Conservation (phyloP, 2,888 invertebrate genomes). For the Drosophila paracracens region DNA sequence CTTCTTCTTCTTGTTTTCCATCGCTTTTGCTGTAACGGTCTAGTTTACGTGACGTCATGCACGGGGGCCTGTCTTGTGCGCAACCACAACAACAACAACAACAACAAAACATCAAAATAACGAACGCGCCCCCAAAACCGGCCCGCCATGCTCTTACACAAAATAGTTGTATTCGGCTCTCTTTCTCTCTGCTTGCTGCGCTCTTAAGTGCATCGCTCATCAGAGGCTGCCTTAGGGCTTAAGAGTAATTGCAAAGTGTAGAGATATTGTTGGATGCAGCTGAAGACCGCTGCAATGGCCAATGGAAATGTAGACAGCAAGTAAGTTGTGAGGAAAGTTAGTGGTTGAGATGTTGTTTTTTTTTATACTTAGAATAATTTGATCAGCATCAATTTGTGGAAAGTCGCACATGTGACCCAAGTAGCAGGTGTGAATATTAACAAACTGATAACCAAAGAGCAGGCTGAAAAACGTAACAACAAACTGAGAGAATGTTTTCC, state of each 20-base stretch:
- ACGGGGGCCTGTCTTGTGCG: slow-evolving; percentile 75
- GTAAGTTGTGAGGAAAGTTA: not conserved
- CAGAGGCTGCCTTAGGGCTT: slow-evolving; percentile 7
- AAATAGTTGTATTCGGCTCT: not conserved
- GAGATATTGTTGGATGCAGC: not conserved
- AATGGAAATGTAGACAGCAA: slow-evolving; percentile 30
- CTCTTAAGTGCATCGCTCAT: slow-evolving; percentile 64
- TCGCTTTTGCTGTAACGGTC: slow-evolving; percentile 51
- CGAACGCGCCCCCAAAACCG: slow-evolving; percentile 73
- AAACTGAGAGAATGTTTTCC: slow-evolving; percentile 6
- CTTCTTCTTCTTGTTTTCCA: slow-evolving; percentile 26
- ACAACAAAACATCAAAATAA: slow-evolving; percentile 17
- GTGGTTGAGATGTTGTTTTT: slow-evolving; percentile 1
- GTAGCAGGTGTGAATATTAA: slow-evolving; percentile 56
- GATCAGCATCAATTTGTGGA: slow-evolving; percentile 34
- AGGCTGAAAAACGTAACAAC: not conserved
- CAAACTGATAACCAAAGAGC: slow-evolving; percentile 50
- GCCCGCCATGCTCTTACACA: slow-evolving; percentile 48
- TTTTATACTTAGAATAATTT: not conserved
- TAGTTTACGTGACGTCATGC: slow-evolving; percentile 79
- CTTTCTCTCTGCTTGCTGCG: slow-evolving; percentile 4
- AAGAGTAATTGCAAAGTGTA: slow-evolving; percentile 13
- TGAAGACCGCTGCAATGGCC: slow-evolving; percentile 9
- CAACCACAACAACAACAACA: slow-evolving; percentile 20
- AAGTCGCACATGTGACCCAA: slow-evolving; percentile 67